phyloP scores from a whole-genome alignment of 1,140 invertebrate genomes.

The Hesperophylax magnus region DNA sequence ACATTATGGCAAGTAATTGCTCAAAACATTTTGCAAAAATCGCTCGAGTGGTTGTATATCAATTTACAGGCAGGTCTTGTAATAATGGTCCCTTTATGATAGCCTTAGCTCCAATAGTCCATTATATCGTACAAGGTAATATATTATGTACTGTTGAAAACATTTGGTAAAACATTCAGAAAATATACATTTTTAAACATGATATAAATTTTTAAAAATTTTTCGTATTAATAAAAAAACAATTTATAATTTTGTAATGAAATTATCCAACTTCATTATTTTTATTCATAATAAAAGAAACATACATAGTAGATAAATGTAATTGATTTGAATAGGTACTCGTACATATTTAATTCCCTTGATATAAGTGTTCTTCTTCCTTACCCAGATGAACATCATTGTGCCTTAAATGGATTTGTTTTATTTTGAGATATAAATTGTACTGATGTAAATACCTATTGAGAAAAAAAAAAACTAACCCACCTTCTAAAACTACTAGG shows the following conservation, averaged over 20 bases:
- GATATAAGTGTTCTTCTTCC: neutral
- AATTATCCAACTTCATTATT: neutral
- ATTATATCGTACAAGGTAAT: too few relatives aligned
- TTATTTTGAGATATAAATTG: constrained; percentile 34
- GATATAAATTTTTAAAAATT: neutral
- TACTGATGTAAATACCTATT: constrained; percentile 33
- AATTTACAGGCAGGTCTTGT: too few relatives aligned
- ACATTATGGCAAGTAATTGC: too few relatives aligned
- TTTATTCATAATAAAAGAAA: neutral
- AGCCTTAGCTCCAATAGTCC: too few relatives aligned
- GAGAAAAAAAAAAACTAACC: neutral
- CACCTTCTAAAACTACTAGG: neutral
- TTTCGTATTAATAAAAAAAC: neutral
- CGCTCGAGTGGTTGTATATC: too few relatives aligned
- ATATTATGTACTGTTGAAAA: neutral
- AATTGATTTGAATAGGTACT: neutral
- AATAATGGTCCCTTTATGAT: too few relatives aligned
- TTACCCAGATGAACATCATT: constrained; percentile 4
- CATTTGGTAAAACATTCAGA: neutral
- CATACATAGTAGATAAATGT: neutral
- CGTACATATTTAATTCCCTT: neutral
- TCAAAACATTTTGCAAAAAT: too few relatives aligned
- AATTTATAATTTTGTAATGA: neutral
- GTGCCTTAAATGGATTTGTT: constrained; percentile 37
- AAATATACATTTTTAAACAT: neutral